These are phyloP conservation scores for Micropoecilia bifurca DNA, from an alignment of 2,797 vertebrate species.

Conservation along the genomic window DNA sequence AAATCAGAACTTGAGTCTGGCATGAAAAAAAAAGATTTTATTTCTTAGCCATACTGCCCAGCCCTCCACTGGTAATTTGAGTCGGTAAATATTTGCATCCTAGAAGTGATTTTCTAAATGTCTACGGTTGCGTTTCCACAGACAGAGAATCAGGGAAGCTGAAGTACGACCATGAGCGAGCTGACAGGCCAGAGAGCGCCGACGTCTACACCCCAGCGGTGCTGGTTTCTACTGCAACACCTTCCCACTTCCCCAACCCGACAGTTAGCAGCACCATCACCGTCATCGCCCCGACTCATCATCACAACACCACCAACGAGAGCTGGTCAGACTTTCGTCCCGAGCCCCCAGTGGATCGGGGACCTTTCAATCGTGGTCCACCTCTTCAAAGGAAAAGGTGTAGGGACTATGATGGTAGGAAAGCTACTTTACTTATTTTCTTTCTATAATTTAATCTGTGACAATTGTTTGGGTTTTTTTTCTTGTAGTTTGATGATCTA, in stretches of 20 bases:
- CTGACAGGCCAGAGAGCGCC: conserved; percentile 85
- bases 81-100: not conserved
- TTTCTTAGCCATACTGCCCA: not conserved
- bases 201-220: conserved; percentile 88
- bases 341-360: conserved; percentile 89
- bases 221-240: conserved; percentile 85
- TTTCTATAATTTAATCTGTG: too few relatives aligned
- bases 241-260: conserved; percentile 92
- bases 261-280: conserved; percentile 96
- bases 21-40: too few relatives aligned
- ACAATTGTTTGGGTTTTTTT: not conserved
- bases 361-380: conserved; percentile 86
- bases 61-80: not conserved
- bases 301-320: conserved; percentile 94
- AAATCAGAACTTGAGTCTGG: too few relatives aligned
- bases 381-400: conserved; percentile 93
- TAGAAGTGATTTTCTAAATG: not conserved
- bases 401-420: conserved; percentile 94
- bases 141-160: conserved; percentile 92
- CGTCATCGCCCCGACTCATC: conserved; percentile 92
- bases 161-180: conserved; percentile 90
- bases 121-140: conserved; percentile 62
- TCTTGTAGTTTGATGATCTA: not conserved
- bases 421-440: not conserved
- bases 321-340: conserved; percentile 95